Percentiles rank a stretch among this genome's conserved stretches.
Evolutionary conservation across 2,888 invertebrate species (phyloP).

Genomic region (Hydropsyche betteni): DNA sequence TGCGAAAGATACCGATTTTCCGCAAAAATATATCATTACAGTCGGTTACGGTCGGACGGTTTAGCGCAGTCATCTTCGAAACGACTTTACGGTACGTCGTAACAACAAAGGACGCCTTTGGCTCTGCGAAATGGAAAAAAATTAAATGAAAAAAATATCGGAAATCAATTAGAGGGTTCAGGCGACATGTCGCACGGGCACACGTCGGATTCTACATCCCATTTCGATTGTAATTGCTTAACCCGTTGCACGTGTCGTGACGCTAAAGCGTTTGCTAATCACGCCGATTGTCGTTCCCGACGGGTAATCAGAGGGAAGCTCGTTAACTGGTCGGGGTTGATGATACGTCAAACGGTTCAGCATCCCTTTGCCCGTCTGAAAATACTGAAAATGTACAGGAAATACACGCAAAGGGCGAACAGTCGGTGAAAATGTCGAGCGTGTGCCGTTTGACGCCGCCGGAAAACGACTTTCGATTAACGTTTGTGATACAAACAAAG

Average conservation of each 20-base stretch:
- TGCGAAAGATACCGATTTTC: too few species aligned
- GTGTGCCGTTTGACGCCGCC: slow-evolving; percentile 2
- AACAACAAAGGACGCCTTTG: too few species aligned
- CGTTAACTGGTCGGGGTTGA: slow-evolving; percentile 1
- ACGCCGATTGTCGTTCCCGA: slow-evolving; percentile 15
- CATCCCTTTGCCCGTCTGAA: too few species aligned
- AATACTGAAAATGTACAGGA: background rate
- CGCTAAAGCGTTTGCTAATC: slow-evolving; percentile 14
- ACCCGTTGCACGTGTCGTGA: slow-evolving; percentile 15
- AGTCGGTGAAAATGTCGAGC: background rate
- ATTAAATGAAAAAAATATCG: slow-evolving; percentile 10
- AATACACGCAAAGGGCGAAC: too few species aligned
- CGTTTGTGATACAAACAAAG: slow-evolving; percentile 18
- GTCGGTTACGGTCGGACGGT: too few species aligned
- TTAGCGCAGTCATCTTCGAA: too few species aligned
- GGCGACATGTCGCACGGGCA: background rate
- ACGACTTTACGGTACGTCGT: too few species aligned
- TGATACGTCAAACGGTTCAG: background rate
- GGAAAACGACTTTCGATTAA: slow-evolving; percentile 13
- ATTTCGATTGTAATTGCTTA: slow-evolving; percentile 13
- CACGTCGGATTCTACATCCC: background rate
- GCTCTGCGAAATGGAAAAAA: too few species aligned
- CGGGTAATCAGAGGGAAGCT: slow-evolving; percentile 19
- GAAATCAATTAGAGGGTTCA: slow-evolving; percentile 17
- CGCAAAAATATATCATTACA: too few species aligned